Evolutionary conservation across 2,113 vertebrate genomes (phyloP).

Genomic region (Larimichthys crocea): DNA sequence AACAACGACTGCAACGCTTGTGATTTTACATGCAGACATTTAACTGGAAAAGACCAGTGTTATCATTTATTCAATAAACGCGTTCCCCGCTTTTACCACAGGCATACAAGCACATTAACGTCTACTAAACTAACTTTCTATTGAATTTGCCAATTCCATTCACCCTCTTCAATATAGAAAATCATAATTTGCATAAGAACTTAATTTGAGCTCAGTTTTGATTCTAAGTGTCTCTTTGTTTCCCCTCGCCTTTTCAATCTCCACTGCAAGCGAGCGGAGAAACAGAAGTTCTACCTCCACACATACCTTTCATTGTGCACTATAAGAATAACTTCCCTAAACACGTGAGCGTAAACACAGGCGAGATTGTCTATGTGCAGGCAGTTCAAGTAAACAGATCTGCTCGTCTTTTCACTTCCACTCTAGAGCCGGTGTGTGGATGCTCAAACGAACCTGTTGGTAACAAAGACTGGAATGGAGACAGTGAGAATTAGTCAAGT

Average conservation of each 20-base stretch:
- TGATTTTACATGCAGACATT: not conserved
- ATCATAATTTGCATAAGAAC: not conserved
- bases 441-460: not conserved
- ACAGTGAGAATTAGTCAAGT: no score
- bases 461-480: no score
- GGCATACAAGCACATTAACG: not conserved
- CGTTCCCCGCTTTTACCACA: not conserved
- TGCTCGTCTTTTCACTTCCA: not conserved
- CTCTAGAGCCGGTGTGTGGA: not conserved
- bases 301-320: not conserved
- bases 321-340: no score
- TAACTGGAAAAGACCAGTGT: not conserved
- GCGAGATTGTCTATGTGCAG: no score
- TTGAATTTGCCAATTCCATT: not conserved
- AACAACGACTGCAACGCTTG: not conserved
- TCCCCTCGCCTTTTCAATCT: not conserved
- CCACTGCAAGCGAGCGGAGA: not conserved
- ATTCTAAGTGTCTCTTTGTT: not conserved
- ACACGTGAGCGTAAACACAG: no score
- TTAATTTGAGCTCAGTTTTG: not conserved
- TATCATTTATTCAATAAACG: constrained; percentile 2
- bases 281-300: not conserved
- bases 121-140: not conserved
- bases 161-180: not conserved
- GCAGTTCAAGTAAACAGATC: no score